These are phyloP conservation scores for Saiga tatarica DNA, from an alignment of 2,113 vertebrate species.

Conservation along the genomic window DNA sequence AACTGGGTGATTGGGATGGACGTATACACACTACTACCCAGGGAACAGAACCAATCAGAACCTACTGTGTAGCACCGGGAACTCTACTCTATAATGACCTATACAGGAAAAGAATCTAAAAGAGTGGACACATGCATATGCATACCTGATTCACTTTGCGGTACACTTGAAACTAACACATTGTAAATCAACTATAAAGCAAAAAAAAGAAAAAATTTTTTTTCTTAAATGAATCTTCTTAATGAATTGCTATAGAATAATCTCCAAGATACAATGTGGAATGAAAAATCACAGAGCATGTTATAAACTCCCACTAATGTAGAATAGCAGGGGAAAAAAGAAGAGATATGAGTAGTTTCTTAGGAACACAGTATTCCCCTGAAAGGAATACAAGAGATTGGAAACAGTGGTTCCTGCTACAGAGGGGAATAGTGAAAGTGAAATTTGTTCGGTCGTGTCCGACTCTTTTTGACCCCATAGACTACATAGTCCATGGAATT, in stretches of 20 bases:
- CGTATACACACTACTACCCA: background rate
- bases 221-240: background rate
- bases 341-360: background rate
- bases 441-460: accelerated
- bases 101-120: background rate
- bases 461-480: background rate
- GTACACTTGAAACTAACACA: background rate
- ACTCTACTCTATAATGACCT: background rate
- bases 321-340: background rate
- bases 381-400: background rate
- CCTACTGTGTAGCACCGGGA: background rate
- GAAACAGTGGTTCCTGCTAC: background rate
- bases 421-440: background rate
- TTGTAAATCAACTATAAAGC: background rate
- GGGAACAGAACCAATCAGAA: background rate
- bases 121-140: background rate
- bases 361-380: background rate
- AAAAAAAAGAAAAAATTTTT: background rate
- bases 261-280: background rate
- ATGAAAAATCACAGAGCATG: background rate
- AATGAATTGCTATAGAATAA: background rate
- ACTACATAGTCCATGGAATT: background rate
- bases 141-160: background rate
- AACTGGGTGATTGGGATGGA: background rate
- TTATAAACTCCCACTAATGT: background rate